Evolutionary conservation across 37 sponge, comb jelly and placozoan species (phyloP).

Genomic region (Amphimedon queenslandica): DNA sequence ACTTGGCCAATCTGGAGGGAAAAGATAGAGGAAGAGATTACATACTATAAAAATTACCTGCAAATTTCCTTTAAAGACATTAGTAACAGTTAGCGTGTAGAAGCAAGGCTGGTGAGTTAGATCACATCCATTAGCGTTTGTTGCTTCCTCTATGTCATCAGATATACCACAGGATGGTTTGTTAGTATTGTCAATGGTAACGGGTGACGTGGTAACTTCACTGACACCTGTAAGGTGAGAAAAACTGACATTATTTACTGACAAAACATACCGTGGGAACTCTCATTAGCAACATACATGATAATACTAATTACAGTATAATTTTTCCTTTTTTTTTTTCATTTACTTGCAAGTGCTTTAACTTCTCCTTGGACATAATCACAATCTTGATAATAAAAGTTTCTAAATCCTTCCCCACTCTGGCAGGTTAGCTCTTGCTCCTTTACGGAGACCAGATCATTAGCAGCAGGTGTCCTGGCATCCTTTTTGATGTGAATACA

Average conservation of each 20-base stretch:
- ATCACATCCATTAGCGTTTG: background rate
- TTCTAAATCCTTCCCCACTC: no score
- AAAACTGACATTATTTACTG: no score
- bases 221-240: no score
- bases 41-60: background rate
- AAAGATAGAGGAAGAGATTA: background rate
- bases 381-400: no score
- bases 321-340: no score
- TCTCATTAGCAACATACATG: no score
- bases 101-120: conserved; percentile 1
- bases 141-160: background rate
- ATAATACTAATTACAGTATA: no score
- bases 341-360: no score
- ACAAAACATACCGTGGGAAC: no score
- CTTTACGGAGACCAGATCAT: background rate
- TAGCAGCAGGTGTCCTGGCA: background rate
- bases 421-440: no score
- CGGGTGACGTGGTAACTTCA: background rate
- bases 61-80: conserved; percentile 7
- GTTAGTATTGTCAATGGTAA: background rate
- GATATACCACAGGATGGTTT: background rate
- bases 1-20: background rate
- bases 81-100: background rate
- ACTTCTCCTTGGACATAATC: no score
- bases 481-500: no score